Evolutionary conservation across 2,797 vertebrate species (phyloP).

Genomic region (Chloroceryle inda): DNA sequence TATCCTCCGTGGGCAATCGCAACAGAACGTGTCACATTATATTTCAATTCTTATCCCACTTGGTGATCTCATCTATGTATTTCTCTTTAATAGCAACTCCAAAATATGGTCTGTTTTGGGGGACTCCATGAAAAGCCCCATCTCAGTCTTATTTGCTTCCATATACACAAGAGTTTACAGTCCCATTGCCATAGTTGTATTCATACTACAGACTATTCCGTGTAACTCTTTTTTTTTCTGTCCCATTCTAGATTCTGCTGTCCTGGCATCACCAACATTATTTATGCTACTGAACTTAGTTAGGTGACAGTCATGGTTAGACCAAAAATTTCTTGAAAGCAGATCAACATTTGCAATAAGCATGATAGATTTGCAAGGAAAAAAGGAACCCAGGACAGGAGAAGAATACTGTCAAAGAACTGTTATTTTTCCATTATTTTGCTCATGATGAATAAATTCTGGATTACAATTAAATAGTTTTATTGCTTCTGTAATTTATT

Average conservation of each 20-base stretch:
- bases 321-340: background rate
- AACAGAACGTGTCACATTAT: background rate
- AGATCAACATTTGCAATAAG: background rate
- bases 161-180: background rate
- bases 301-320: background rate
- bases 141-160: background rate
- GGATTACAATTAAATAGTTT: background rate
- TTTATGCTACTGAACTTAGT: background rate
- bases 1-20: background rate
- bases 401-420: background rate
- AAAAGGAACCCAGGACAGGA: background rate
- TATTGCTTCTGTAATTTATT: background rate
- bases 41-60: background rate
- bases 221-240: background rate
- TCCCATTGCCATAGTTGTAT: background rate
- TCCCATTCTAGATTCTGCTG: background rate
- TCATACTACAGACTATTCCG: accelerated
- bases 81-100: background rate
- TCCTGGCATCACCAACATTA: background rate
- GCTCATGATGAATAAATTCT: background rate
- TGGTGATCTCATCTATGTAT: background rate
- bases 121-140: background rate
- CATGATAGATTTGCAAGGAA: background rate
- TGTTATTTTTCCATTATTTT: background rate
- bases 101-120: background rate